Conservation (phyloP, 2,797 vertebrate genomes). For the Gymnothorax reevesii region DNA sequence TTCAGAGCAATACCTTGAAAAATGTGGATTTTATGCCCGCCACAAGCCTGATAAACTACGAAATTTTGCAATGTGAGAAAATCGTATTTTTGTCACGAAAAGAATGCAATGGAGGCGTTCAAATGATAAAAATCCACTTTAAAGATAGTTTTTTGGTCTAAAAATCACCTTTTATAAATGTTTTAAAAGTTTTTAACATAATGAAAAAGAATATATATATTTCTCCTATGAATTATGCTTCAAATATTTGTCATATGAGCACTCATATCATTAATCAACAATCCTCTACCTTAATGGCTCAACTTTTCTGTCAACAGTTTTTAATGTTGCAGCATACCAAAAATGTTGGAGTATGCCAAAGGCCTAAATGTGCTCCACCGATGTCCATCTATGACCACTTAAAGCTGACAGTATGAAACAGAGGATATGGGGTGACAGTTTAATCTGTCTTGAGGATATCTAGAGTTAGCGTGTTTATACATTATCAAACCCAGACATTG, state of each 20-base stretch:
- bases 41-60: too few species aligned
- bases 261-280: background rate
- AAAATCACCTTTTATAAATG: too few species aligned
- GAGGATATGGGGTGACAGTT: background rate
- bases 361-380: background rate
- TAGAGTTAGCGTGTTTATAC: background rate
- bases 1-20: too few species aligned
- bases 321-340: background rate
- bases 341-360: background rate
- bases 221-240: constrained; percentile 1
- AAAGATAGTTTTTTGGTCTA: too few species aligned
- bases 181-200: too few species aligned
- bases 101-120: too few species aligned
- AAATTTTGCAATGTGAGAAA: too few species aligned
- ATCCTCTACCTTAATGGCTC: background rate
- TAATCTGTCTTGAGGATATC: background rate
- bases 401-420: background rate
- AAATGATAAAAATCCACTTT: too few species aligned
- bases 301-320: constrained; percentile 8
- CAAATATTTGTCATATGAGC: background rate
- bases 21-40: too few species aligned
- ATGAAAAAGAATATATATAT: too few species aligned
- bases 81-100: too few species aligned
- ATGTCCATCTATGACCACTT: background rate
- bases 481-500: too few species aligned